Base-by-base conservation (phyloP, 2,113 vertebrate genomes). In the Ciconia maguari region DNA sequence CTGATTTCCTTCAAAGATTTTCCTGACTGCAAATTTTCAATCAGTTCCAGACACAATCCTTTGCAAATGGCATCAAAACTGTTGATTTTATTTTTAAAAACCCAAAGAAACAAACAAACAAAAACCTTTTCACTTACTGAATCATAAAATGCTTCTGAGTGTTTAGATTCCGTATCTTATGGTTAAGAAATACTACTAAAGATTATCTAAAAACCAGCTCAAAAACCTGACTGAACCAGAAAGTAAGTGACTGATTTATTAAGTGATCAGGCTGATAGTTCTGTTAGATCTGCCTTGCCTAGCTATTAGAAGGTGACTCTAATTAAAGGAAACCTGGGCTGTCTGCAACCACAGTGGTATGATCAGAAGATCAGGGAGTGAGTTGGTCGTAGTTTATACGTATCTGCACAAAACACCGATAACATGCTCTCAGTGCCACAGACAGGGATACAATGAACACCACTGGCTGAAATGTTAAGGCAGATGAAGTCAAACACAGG, bases 1-100 rank as follows among this genome's bases (percentile, higher is more conserved):
- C 91, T 87, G 66, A 93, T 91, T 95, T 94, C 58, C 61, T 72
- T 44, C 15, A 64, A 89, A 93, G 69, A 85, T 72, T 87, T 91
- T 81, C 44, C 48, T 3, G 1, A 77, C 78, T 88, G 54, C 66
- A 95, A 76, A 82, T 87, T 87, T 90, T 83, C 78, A 83, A n/a
- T 90, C 78, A 71, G 49, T 82, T 93, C 65, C 90, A 90, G 84
- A 90, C 48, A 72, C 36, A 93, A 65, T 42, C 41, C 49, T 80
- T 69, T 69, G 46, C 75, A 93, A 95, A 94, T 32, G 9, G 9
- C 61, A 93, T 57, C 12, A 60, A 34, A 87, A 94, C 26, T 16
- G 36, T 48, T 71, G 52, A 66, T 75, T 89, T 90, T 57, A 52
- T 72, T 90, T 64, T 41, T 87, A 96, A 55, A 95, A 89, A 54